Conservation (phyloP, 2,888 invertebrate species). For the Pristionchus entomophagus region DNA sequence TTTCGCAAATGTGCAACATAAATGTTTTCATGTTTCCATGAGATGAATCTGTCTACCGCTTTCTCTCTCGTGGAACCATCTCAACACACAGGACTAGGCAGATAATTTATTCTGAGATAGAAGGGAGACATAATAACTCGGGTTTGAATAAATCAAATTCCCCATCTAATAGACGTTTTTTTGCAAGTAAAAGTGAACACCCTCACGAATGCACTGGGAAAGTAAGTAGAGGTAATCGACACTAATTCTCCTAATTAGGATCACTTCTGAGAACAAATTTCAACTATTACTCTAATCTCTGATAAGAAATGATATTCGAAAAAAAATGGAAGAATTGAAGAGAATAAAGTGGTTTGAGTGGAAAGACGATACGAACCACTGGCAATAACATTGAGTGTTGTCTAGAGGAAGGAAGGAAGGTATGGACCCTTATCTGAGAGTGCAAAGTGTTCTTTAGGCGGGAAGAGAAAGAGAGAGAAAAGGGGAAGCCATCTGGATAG, state of each 20-base stretch:
- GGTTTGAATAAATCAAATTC: too few relatives aligned
- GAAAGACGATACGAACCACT: background rate
- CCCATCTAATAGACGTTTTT: too few relatives aligned
- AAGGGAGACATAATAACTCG: too few relatives aligned
- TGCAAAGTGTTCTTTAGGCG: background rate
- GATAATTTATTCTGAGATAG: too few relatives aligned
- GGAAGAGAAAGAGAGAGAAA: background rate
- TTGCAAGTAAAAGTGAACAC: too few relatives aligned
- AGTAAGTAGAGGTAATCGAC: too few relatives aligned
- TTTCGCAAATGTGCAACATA: conserved; percentile 32
- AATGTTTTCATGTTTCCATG: conserved; percentile 32
- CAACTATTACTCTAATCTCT: too few relatives aligned
- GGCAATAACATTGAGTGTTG: background rate
- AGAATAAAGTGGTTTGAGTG: background rate
- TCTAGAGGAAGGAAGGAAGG: too few relatives aligned
- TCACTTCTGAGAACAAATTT: too few relatives aligned
- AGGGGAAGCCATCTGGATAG: conserved; percentile 15
- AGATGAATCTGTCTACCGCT: background rate
- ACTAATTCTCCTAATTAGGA: too few relatives aligned
- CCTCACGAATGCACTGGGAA: too few relatives aligned
- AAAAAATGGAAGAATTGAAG: background rate
- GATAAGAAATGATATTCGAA: too few relatives aligned
- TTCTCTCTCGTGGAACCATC: background rate
- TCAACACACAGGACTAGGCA: background rate
- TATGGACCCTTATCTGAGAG: conserved; percentile 8